These are phyloP conservation scores for Gracilinanus agilis DNA, from an alignment of 2,113 vertebrate species.

Conservation along the genomic window DNA sequence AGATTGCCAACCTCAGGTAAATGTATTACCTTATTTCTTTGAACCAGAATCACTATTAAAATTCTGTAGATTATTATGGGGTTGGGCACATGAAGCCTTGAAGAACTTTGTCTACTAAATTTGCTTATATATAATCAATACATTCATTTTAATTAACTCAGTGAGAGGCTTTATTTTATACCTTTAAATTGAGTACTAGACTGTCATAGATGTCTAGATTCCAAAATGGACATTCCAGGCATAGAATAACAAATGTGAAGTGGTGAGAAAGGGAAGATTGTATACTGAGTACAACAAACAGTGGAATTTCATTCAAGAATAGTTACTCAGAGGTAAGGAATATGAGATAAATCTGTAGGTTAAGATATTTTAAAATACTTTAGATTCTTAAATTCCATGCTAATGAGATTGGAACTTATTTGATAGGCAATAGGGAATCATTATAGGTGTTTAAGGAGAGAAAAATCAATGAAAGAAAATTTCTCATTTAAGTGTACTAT, in stretches of 20 bases:
- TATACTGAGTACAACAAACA: background rate
- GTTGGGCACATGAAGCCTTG: background rate
- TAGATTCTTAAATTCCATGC: background rate
- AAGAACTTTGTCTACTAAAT: background rate
- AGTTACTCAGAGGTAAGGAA: background rate
- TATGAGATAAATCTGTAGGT: background rate
- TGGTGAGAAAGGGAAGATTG: background rate
- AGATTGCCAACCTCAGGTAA: background rate
- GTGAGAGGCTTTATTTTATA: background rate
- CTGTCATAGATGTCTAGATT: background rate
- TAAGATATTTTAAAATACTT: background rate
- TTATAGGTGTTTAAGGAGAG: background rate
- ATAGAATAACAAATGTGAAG: background rate
- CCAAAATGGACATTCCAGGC: background rate
- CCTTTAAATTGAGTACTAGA: background rate
- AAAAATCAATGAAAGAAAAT: background rate
- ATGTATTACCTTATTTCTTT: background rate
- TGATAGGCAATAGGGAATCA: no score
- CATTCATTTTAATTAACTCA: background rate
- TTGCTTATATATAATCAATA: background rate
- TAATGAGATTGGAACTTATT: background rate
- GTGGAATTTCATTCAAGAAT: background rate
- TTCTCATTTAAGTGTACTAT: background rate
- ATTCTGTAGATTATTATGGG: background rate
- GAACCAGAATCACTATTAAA: background rate